Evolutionary conservation across 2,113 vertebrate species (phyloP), one percentile per base, ranked within the genome.

Genomic region (Dicaeum eximium): DNA sequence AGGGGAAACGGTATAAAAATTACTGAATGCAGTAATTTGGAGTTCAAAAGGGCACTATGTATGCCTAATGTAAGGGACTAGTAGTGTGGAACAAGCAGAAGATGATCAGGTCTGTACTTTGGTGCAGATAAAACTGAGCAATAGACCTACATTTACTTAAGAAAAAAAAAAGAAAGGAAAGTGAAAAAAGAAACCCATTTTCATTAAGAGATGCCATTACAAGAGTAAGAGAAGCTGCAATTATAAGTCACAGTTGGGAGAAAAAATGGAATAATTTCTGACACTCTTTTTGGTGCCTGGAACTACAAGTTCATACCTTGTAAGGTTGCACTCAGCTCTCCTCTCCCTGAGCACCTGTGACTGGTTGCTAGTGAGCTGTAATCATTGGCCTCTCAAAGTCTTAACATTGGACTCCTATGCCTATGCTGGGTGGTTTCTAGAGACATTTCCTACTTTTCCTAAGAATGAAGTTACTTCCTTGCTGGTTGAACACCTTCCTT

Each of bases 331-430:
- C 40, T 61, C 64, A 56, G 38, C 31, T 60, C n/a, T 71, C 35
- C 47, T 58, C 48, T 71, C 38, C 21, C 35, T 33, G 25, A 62
- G 51, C 2, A 3, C 2, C 2, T 0, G 0, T 24, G 47, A 11
- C 30, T 20, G 17, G 25, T 5, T 47, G 38, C 48, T 62, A 37
- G 5, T 2, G 1, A 62, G 19, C n/a, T 40, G 23, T 45, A 62
- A 70, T 65, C 24, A 58, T 16, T 27, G 61, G 20, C 18, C 19
- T 85, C 9, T 53, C 45, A 19, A 47, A n/a, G 24, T 61, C 84
- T 53, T 53, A 61, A 58, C 11, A 7, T 0, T 13, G n/a, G 30
- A 31, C 28, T 70, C 30, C 15, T n/a, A 5, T 7, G 16, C 21
- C 23, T 30, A 0, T 24, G 23, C 24, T 78, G 35, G 15, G 31